Base-by-base conservation (phyloP, 2,797 vertebrate genomes). In the Limosa lapponica region DNA sequence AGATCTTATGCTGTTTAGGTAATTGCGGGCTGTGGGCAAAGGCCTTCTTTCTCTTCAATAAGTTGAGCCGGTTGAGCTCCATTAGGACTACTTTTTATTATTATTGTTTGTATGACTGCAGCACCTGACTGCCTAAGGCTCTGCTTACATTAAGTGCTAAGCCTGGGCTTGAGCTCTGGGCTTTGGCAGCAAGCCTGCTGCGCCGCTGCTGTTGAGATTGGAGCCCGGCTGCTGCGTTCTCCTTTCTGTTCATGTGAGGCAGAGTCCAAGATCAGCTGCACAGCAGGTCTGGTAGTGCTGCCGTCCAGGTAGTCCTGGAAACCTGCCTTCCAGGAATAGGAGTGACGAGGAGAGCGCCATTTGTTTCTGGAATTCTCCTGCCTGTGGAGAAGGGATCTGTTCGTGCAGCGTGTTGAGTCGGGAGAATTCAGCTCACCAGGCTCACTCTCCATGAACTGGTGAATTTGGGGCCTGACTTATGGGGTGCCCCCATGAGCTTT, bases 41-140 rank as follows among this genome's bases (percentile, higher is more conserved):
- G 61, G 24, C 69, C 36, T 52, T 71, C 82, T 86, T 93, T 94
- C 64, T 75, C 75, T 67, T 96, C 95, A 92, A 58, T 94, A 93
- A 83, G 82, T 87, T 96, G 94, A 96, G 93, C 93, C 3, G 0
- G 61, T 78, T 92, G 92, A 95, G 87, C 95, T 95, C 95, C 92
- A 78, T 92, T 88, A 96, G 93, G 90, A 94, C 90, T 94, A 59
- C 80, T 92, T 95, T 95, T 95, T 93, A 82, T 95, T 96, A 87
- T 90, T 96, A 82, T 93, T 94, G 86, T 95, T 90, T 93, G 86
- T 84, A 55, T 82, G 93, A 90, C 90, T 97, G 13, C 83, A 95
- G 95, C 95, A 97, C 94, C 96, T 97, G 96, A 96, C 86, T 93
- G 96, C 96, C 96, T 96, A 93, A 87, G 96, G 96, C 96, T 95